Base-by-base conservation (phyloP, 2,113 vertebrate species). In the Craseonycteris thonglongyai region DNA sequence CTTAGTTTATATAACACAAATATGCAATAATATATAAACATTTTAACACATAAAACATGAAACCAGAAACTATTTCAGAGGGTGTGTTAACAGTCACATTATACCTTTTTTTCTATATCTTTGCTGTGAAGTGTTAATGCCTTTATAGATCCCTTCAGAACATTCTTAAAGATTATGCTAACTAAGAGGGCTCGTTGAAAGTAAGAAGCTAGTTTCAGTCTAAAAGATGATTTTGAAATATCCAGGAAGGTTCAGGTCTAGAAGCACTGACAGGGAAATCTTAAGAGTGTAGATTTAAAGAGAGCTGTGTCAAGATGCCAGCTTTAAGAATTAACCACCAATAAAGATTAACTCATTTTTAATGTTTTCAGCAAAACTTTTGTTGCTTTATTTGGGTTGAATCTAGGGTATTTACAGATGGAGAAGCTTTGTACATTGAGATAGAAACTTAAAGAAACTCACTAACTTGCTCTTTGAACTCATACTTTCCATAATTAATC, bases 401-500 rank as follows among this genome's bases (percentile, higher is more conserved):
- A 71, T 49, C 40, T 72, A 45, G 22, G 6, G n/a, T 69, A 74
- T 65, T 86, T 54, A 79, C 61, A 92, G 30, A 78, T 30, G 63
- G 65, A 79, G 16, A 18, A 92, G 63, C 15, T 88, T 76, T 90
- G 35, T 58, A 80, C 22, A 18, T 51, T 84, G 75, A 89, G 54
- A 26, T 28, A 66, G 28, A 95, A 89, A 88, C 22, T 66, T 87
- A 56, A 90, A 91, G 63, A 93, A 91, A 56, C 35, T 71, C 86
- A 91, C 47, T 71, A 89, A 93, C 51, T 93, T 45, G n/a, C 10
- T 65, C 89, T 93, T 82, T 90, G 38, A 86, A 90, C 42, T 90
- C 47, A 78, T 24, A 93, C 69, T 87, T 59, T 94, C 59, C 24
- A 38, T 68, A 96, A 97, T 93, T 80, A 94, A 91, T 87, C 68